Base-by-base conservation (phyloP, 2,888 invertebrate species). In the Drosophila putrida region DNA sequence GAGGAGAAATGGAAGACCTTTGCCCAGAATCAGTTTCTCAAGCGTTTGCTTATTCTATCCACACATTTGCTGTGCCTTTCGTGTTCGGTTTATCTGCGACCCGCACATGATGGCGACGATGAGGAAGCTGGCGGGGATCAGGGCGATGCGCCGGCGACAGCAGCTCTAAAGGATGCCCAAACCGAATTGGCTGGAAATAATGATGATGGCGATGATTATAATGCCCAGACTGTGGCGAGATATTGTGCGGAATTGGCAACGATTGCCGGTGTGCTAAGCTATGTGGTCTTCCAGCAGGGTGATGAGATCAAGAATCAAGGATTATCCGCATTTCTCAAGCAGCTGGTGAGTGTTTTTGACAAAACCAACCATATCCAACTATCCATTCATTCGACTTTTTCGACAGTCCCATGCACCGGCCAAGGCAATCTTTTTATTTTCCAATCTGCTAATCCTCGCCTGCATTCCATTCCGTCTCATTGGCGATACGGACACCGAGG, bases 1-100 rank as follows among this genome's bases (percentile, higher is more conserved):
- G 99, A 99, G 92, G 99, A 99, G 93, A 99, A 99, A 92, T 99
- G 99, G 99, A 99, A 99, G 93, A 98, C 98, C 0, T 99, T 98
- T 93, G 99, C 98, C 28, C 95, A 97, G 93, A 96, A 96, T 88
- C 98, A 98, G 93, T 98, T 99, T 92, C 93, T 98, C 68, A 97
- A 98, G 93, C 95, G 98, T 38, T 94, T 99, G 28, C 94, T 97
- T 35, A 96, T 99, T 80, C 94, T 99, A 50, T 94, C 96, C 89
- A 94, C 97, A 28, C 99, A 99, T 92, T 93, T 99, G 64, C 93
- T 98, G 0, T 95, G 96, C 49, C 94, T 99, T 33, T 98, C 98
- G 28, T 93, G 96, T 53, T 97, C 98, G 4, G 96, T 99, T 13
- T 99, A 99, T 92, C 93, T 98, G 20, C 94, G 99, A n/a, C 98